Evolutionary conservation across 2,888 invertebrate species (phyloP).

Genomic region (Eucera pruinosa): DNA sequence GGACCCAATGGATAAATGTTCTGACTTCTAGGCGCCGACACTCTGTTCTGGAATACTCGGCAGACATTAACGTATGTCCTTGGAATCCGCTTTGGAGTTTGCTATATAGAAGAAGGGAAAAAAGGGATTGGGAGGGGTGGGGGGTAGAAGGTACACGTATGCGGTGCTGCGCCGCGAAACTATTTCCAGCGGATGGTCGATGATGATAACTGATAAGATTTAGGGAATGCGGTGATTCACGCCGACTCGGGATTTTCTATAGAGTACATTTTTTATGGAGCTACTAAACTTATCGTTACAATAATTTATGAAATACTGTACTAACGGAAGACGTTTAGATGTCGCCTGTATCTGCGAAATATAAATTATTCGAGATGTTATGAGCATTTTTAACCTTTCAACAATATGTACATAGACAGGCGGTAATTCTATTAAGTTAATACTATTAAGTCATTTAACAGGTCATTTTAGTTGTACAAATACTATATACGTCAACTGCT

Average conservation of each 20-base stretch:
- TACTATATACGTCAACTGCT: conserved; percentile 27
- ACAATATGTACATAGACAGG: background rate
- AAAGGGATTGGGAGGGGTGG: background rate
- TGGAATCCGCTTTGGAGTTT: conserved; percentile 29
- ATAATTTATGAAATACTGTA: background rate
- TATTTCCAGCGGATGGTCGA: conserved; percentile 31
- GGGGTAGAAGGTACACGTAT: background rate
- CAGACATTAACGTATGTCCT: conserved; percentile 31
- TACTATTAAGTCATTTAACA: conserved; percentile 45
- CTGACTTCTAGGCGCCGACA: conserved; percentile 49
- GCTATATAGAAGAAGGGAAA: background rate
- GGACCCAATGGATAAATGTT: conserved; percentile 54
- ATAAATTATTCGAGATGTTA: background rate
- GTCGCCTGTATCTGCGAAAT: background rate
- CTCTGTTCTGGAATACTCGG: conserved; percentile 47
- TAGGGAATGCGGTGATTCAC: conserved; percentile 15
- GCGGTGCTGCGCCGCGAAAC: conserved; percentile 25
- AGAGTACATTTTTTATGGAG: background rate
- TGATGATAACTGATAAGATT: conserved; percentile 49
- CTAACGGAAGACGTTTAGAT: background rate
- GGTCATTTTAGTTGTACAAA: conserved; percentile 2
- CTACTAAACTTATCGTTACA: background rate
- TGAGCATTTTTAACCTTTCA: background rate
- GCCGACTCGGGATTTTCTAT: background rate
- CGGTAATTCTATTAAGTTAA: conserved; percentile 15